phyloP scores from a whole-genome alignment of 2,113 vertebrate genomes.

The Tupaia tana region DNA sequence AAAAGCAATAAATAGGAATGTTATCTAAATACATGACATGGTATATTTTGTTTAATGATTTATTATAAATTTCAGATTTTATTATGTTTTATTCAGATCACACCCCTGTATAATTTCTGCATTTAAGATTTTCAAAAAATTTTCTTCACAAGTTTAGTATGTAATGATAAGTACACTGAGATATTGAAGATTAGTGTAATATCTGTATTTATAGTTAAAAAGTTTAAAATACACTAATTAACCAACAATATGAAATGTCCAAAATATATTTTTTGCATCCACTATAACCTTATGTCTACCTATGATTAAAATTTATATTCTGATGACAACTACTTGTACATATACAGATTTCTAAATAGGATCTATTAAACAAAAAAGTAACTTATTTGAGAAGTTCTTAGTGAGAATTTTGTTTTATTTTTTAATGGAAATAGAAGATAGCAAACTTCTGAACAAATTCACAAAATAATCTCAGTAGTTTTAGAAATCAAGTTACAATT shows the following conservation, averaged over 20 bases:
- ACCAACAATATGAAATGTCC: neutral
- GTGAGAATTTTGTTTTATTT: conserved; percentile 6
- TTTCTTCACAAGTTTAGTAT: neutral
- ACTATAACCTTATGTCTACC: neutral
- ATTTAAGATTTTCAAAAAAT: neutral
- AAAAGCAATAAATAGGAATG: neutral
- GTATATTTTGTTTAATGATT: neutral
- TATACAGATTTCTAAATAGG: conserved; percentile 1
- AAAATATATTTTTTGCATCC: neutral
- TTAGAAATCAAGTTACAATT: conserved; percentile 61
- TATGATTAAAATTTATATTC: conserved; percentile 29
- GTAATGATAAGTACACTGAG: neutral
- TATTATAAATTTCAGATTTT: conserved; percentile 22
- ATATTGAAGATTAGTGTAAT: neutral
- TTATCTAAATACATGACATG: conserved; percentile 9
- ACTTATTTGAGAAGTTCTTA: conserved; percentile 46
- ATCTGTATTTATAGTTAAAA: neutral
- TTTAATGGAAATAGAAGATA: conserved; percentile 57
- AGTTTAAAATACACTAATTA: conserved; percentile 11
- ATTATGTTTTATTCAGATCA: neutral
- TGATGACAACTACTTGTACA: conserved; percentile 38
- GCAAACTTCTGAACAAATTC: conserved; percentile 45
- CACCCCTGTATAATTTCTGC: neutral
- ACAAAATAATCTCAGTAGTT: conserved; percentile 68
- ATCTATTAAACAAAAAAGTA: conserved; percentile 21